Conservation (phyloP, 2,888 invertebrate species). For the Hypsopygia costalis region DNA sequence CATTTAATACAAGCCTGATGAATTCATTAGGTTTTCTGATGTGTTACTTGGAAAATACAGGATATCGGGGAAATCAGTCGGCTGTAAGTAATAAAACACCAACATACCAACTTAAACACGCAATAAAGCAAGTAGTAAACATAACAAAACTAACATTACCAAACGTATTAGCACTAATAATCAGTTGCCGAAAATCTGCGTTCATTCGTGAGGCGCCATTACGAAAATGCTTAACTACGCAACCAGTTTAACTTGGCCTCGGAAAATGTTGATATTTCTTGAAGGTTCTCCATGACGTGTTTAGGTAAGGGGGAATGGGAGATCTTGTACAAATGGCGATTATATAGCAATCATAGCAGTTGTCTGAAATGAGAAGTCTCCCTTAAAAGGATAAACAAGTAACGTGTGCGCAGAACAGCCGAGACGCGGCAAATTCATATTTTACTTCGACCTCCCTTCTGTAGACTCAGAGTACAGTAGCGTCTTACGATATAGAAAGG, state of each 20-base stretch:
- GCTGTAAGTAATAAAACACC: constrained; percentile 9
- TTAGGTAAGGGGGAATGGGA: constrained; percentile 22
- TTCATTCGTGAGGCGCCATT: constrained; percentile 50
- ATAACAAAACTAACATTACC: constrained; percentile 40
- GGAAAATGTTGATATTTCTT: constrained; percentile 24
- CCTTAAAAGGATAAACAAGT: constrained; percentile 78
- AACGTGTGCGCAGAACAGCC: constrained; percentile 76
- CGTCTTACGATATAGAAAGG: constrained; percentile 35
- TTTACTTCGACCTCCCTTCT: constrained; percentile 61
- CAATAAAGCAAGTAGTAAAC: constrained; percentile 36
- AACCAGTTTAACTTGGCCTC: constrained; percentile 40
- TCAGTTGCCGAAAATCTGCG: constrained; percentile 60
- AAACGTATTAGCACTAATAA: constrained; percentile 48
- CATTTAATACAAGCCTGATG: no score
- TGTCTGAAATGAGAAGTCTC: constrained; percentile 73
- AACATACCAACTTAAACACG: constrained; percentile 25
- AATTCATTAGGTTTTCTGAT: no score
- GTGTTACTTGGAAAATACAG: no score
- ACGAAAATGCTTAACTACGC: constrained; percentile 49
- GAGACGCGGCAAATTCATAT: constrained; percentile 72
- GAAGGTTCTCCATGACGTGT: constrained; percentile 17
- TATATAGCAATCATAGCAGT: constrained; percentile 75
- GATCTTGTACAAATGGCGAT: constrained; percentile 48
- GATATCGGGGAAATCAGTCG: no score
- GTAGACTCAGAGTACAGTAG: no score